These are phyloP conservation scores for Tinamus guttatus DNA, from an alignment of 2,113 vertebrate genomes.

Conservation along the genomic window DNA sequence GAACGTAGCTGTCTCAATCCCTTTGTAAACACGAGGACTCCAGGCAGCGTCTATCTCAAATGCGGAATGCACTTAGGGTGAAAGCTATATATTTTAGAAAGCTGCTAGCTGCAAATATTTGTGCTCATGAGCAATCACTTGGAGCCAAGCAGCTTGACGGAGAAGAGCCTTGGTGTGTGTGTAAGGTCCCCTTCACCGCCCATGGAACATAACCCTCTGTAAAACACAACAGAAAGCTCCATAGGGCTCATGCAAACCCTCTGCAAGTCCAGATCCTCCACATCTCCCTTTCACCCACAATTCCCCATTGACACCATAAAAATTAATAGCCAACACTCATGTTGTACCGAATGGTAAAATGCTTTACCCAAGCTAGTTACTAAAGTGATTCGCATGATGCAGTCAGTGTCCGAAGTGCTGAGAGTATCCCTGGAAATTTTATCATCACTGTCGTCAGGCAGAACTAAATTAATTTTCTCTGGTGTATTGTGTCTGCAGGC, in stretches of 20 bases:
- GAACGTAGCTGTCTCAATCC: background rate
- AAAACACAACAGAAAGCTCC: background rate
- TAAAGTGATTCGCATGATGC: background rate
- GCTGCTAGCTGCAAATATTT: background rate
- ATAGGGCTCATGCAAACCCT: background rate
- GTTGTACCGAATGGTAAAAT: background rate
- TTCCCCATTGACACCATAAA: background rate
- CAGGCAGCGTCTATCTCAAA: background rate
- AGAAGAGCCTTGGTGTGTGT: background rate
- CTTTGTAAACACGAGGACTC: background rate
- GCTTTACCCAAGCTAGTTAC: background rate
- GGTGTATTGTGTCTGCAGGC: background rate
- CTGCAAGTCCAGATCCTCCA: background rate
- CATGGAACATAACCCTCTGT: background rate
- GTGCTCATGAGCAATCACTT: background rate
- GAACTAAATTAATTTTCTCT: background rate
- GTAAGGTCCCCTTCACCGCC: background rate
- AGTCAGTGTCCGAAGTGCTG: background rate
- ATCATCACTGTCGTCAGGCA: background rate
- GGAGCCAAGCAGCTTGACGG: background rate
- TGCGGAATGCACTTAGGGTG: background rate
- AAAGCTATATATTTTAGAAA: background rate
- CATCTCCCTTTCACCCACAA: background rate
- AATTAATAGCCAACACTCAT: background rate
- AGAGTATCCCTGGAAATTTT: background rate